Base-by-base conservation (phyloP, 2,797 vertebrate species). In the Bradypodion pumilum region DNA sequence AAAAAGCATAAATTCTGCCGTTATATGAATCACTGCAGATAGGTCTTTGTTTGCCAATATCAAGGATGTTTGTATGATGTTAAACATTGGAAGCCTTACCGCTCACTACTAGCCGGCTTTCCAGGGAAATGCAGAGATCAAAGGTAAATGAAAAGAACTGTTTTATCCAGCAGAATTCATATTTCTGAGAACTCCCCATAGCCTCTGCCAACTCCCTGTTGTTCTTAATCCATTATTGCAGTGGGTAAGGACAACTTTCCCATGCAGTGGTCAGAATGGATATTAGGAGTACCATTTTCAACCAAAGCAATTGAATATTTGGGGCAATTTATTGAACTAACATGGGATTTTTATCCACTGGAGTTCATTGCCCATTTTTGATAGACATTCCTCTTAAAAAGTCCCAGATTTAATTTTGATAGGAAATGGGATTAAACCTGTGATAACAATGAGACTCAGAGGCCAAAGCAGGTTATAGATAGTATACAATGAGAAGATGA, bases 1-100 rank as follows among this genome's bases (percentile, higher is more conserved):
- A 89, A 62, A 87, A 35, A 75, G 80, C n/a, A 44, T n/a, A 65
- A 16, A 15, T 82, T 65, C 63, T 29, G 89, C 35, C 21, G 32
- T n/a, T 76, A 77, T 74, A 65, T 85, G 59, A 91, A 85, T 59
- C 56, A 19, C n/a, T 74, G 0, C 10, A 76, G 52, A 84, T 40
- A 59, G 87, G 8, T 1, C 5, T 65, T 84, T 86, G 56, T 32
- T 27, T 80, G 63, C 69, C 23, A n/a, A 27, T 65, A 49, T 10
- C 40, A 74, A 40, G 68, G 19, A 3, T 10, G 21, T 56, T n/a
- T 68, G 27, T 25, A 13, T 66, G 78, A 25, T 32, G n/a, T 56
- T 60, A 74, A n/a, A 21, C 32, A 81, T n/a, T 29, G 0, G 29
- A 25, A 2, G 29, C 49, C 59, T 79, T 23, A 46, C 12, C 80